phyloP scores from a whole-genome alignment of 1,140 invertebrate species.

The Drosophila subobscura region DNA sequence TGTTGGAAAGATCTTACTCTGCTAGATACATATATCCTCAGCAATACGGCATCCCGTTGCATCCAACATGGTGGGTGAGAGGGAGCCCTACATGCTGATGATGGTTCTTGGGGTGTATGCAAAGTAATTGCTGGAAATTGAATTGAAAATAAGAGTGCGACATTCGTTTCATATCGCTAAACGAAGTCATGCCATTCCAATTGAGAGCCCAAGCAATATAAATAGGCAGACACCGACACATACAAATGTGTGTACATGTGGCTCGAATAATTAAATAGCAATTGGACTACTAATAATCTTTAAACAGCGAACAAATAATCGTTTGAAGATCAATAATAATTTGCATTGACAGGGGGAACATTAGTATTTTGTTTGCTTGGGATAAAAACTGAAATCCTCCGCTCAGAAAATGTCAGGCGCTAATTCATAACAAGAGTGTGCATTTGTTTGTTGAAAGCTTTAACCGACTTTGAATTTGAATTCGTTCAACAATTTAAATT shows the following conservation, averaged over 20 bases:
- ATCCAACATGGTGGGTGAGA: background rate
- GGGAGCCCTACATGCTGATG: constrained; percentile 1
- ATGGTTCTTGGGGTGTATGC: constrained; percentile 47
- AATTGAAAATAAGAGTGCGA: constrained; percentile 64
- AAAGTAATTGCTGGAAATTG: constrained; percentile 80
- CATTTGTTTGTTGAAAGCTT: constrained; percentile 74
- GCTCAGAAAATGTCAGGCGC: background rate
- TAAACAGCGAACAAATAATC: constrained; percentile 10
- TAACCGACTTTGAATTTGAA: constrained; percentile 31
- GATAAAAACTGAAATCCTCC: background rate
- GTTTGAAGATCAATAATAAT: constrained; percentile 35
- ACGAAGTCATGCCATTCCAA: constrained; percentile 81
- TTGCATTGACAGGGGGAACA: background rate
- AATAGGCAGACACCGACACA: constrained; percentile 7
- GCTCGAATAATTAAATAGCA: constrained; percentile 34
- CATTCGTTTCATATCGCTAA: constrained; percentile 64
- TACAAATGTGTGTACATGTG: constrained; percentile 13
- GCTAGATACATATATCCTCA: too few species aligned
- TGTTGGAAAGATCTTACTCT: too few species aligned
- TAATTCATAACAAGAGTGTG: constrained; percentile 44
- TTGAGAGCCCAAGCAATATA: constrained; percentile 51
- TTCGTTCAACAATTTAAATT: constrained; percentile 11
- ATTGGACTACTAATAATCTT: constrained; percentile 34
- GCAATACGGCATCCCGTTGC: too few species aligned
- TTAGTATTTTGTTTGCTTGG: constrained; percentile 34